Base-by-base conservation (phyloP, 37 sponge, comb jelly and placozoan genomes). In the Mnemiopsis leidyi region DNA sequence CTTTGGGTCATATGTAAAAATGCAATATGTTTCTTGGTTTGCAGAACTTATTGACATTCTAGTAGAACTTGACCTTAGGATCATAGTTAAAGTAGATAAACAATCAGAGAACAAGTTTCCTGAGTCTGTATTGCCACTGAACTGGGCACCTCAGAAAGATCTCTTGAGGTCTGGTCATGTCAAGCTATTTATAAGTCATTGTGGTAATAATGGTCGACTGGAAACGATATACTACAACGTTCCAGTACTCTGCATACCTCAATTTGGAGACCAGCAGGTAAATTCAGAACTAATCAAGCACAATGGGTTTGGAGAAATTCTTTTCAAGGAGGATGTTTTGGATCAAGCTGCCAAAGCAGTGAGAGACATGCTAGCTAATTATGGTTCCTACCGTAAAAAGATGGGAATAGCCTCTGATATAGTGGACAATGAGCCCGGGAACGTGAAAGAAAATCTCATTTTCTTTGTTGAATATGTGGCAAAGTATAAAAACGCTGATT, bases 111-210 rank as follows among this genome's bases (percentile, higher is more conserved):
- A 28, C 7, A 28, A 5, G 3, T 28, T 28, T 20, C 73, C 24
- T 28, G 73, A 69, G 21, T 69, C 73, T 69, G 73, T 69, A n/a
- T 69, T 69, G 21, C 24, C 29, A 25, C 73, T 69, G 7, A 25
- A 69, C 36, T 79, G 82, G 82, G 37, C 29, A 29, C 82, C 82
- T 21, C 82, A 79, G 36, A 32, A 35, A 79, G 82, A 32, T 79
- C 82, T 79, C 36, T 21, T 79, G 13, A 35, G 37, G 3, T 79
- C 82, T 5, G 82, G 82, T 7, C 26, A 33, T 34, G 36, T 79
- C 3, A 79, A 79, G 34, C 9, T 79, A 9, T 79, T 79, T 36
- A 32, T 79, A 7, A 79, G 82, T 21, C 82, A 79, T 36, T 79
- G 82, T 32, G 82, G 82, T 35, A 79, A 79, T 21, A 79, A 79